Base-by-base conservation (phyloP, 2,797 vertebrate genomes). In the Oceanodroma leucorhoa region DNA sequence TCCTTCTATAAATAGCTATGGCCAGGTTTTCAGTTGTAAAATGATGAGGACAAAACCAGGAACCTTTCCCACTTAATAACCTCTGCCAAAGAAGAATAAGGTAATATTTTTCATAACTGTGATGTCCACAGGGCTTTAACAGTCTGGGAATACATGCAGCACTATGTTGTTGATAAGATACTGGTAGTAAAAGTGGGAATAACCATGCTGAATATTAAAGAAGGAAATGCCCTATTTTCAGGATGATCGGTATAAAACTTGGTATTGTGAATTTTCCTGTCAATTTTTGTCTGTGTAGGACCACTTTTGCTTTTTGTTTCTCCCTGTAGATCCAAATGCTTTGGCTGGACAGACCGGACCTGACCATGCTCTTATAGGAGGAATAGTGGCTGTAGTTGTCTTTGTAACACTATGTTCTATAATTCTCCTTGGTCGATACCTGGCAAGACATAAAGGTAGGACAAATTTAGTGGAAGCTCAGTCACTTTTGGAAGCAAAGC, bases 401-500 rank as follows among this genome's bases (percentile, higher is more conserved):
- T 99, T 99, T 98, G 99, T 99, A 97, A 99, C 99, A 2, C 96
- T 99, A 97, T 99, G 99, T 98, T 99, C 99, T 98, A 99, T 99
- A 98, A 99, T 99, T 97, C 98, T 99, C 91, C 98, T 99, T 40
- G 99, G 99, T 86, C 98, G 99, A 93, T 99, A 99, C 97, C 98
- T 99, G 97, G 99, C 99, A 97, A 99, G 99, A 98, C 99, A 99
- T 99, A 99, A 99, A 99, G 99, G 99, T 99, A 98, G 83, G 98
- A 92, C 87, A 70, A 38, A 48, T 65, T 88, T 38, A 51, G 72
- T 71, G 18, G 64, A 55, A 91, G 20, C 70, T 69, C 48, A 64
- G 11, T 94, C 43, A 43, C 64, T 32, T 81, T 80, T 89, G 48
- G 23, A 45, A 87, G 60, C 45, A 77, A 78, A n/a, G 61, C 64